These are phyloP conservation scores for Macrotis lagotis DNA, from an alignment of 2,113 vertebrate species.

Conservation along the genomic window DNA sequence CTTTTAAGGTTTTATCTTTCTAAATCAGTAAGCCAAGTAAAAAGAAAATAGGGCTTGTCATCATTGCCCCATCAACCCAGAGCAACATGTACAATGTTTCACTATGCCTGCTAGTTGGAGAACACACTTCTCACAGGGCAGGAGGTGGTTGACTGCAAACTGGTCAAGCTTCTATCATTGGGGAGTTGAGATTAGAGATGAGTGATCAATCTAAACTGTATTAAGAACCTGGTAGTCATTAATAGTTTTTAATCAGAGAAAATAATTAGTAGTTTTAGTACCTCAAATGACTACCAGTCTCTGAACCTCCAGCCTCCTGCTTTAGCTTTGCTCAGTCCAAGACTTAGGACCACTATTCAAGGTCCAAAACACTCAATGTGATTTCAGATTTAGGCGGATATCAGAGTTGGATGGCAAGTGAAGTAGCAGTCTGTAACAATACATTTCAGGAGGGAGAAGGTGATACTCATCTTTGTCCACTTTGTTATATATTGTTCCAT, in stretches of 20 bases:
- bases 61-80: background rate
- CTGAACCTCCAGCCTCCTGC: background rate
- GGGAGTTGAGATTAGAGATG: background rate
- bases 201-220: background rate
- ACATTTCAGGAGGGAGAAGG: background rate
- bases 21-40: background rate
- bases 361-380: fast-evolving
- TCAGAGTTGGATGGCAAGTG: background rate
- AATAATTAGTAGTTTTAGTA: background rate
- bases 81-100: background rate
- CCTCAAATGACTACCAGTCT: background rate
- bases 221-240: background rate
- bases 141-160: background rate
- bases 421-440: background rate
- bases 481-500: background rate
- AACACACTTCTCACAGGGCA: background rate
- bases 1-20: background rate
- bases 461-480: background rate
- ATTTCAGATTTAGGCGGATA: background rate
- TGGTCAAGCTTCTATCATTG: background rate
- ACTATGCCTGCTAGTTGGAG: background rate
- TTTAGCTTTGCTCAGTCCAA: background rate
- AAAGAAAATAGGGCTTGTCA: background rate
- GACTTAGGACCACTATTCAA: background rate
- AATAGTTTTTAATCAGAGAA: background rate